phyloP scores from a whole-genome alignment of 2,888 invertebrate species.

The Tetheella fluctuosa region DNA sequence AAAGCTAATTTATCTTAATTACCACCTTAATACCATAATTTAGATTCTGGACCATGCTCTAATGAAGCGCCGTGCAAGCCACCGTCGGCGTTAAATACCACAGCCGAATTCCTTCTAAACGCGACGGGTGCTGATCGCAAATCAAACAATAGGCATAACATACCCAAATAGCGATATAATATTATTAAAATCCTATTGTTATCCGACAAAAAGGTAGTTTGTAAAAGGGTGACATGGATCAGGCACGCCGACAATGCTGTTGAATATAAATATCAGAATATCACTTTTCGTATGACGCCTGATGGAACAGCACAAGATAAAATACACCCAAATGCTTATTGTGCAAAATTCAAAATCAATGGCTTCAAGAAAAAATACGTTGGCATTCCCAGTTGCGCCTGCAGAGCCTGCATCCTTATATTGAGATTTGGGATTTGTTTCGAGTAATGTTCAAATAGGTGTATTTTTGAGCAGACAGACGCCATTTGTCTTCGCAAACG shows the following conservation, averaged over 20 bases:
- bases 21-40: constrained; percentile 72
- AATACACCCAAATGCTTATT: constrained; percentile 28
- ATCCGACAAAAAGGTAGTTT: constrained; percentile 58
- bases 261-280: constrained; percentile 56
- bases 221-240: constrained; percentile 59
- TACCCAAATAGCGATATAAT: constrained; percentile 50
- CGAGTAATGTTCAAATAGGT: constrained; percentile 74
- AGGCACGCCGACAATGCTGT: constrained; percentile 58
- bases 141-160: constrained; percentile 75
- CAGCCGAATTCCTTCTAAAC: constrained; percentile 61
- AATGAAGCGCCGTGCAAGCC: constrained; percentile 74
- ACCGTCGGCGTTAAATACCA: constrained; percentile 79
- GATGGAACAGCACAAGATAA: constrained; percentile 35
- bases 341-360: constrained; percentile 33
- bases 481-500: constrained; percentile 82
- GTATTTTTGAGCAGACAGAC: constrained; percentile 63
- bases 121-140: constrained; percentile 62
- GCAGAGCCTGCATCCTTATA: constrained; percentile 54
- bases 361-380: constrained; percentile 46
- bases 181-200: constrained; percentile 66
- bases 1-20: constrained; percentile 80
- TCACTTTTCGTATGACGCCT: constrained; percentile 56
- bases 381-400: constrained; percentile 43
- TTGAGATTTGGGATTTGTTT: constrained; percentile 72
- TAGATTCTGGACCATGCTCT: constrained; percentile 68